Percentiles rank a stretch among this genome's conserved stretches.
Conservation (phyloP, 2,113 vertebrate genomes). For the Eidolon helvum region DNA sequence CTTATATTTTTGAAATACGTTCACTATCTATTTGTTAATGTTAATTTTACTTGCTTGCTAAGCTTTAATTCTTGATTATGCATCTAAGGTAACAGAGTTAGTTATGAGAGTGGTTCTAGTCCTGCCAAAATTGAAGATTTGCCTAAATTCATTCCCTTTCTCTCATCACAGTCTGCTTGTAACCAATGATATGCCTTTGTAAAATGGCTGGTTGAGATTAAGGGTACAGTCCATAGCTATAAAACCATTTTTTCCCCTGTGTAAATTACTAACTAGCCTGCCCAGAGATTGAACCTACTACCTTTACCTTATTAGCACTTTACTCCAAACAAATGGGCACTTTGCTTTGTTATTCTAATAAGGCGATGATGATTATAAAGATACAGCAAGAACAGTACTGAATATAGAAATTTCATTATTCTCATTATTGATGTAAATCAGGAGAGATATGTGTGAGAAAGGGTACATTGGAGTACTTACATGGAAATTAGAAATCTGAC, state of each 20-base stretch:
- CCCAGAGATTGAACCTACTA: background rate
- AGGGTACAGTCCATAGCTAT: background rate
- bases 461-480: background rate
- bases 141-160: background rate
- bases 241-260: background rate
- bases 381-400: background rate
- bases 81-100: background rate
- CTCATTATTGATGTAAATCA: conserved; percentile 54
- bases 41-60: background rate
- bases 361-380: conserved; percentile 41
- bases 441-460: background rate
- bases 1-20: background rate
- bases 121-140: background rate
- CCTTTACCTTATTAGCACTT: conserved; percentile 53
- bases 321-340: conserved; percentile 14
- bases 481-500: background rate
- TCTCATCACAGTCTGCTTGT: background rate
- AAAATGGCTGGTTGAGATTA: background rate
- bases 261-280: background rate
- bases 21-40: background rate
- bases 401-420: conserved; percentile 56
- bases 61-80: background rate
- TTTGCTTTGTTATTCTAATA: conserved; percentile 65
- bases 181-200: background rate
- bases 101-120: background rate